Base-by-base conservation (phyloP, 2,113 vertebrate genomes). In the Vanacampus margaritifer region DNA sequence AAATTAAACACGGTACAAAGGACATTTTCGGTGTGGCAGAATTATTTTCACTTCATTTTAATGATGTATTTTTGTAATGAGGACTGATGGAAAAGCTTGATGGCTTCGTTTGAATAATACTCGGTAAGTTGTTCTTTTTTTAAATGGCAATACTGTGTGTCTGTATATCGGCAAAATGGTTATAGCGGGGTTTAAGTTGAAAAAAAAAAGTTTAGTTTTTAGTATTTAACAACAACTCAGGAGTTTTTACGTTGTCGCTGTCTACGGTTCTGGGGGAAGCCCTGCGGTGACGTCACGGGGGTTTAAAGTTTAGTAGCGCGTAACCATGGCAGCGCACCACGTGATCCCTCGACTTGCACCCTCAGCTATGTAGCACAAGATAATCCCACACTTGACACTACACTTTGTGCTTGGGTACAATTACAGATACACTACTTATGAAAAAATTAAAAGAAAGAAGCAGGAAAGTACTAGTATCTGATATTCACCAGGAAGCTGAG, bases 271-370 rank as follows among this genome's bases (percentile, higher is more conserved):
- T 85, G 79, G 48, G 74, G 61, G 61, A 56, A 73, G 69, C 67
- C 78, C 82, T 70, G n/a, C 48, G 46, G 62, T 74, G 74, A 84
- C 62, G 65, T 67, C 84, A 86, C 16, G 68, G 68, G 71, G 67
- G 58, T 75, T 75, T 78, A 63, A 76, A 72, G 70, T 86, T 79
- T 73, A 69, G 71, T 75, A 70, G 51, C 74, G 50, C 37, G 82
- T 85, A 57, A 76, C 85, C 82, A 80, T 77, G 76, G 81, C 11
- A 74, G 10, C 71, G 23, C 62, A 48, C 35, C 84, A 74, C 48
- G 86, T 86, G 86, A 86, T 79, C 53, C 48, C 67, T 28, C 78
- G 59, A 76, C 78, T 17, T 46, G 77, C 79, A 76, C 79, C 83
- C 9, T 62, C 57, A 63, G 64, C 73, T 73, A 74, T 81, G 79